Percentiles rank a stretch among this genome's conserved stretches.
Conservation (phyloP, 2,797 vertebrate genomes). For the Dryobates pubescens region DNA sequence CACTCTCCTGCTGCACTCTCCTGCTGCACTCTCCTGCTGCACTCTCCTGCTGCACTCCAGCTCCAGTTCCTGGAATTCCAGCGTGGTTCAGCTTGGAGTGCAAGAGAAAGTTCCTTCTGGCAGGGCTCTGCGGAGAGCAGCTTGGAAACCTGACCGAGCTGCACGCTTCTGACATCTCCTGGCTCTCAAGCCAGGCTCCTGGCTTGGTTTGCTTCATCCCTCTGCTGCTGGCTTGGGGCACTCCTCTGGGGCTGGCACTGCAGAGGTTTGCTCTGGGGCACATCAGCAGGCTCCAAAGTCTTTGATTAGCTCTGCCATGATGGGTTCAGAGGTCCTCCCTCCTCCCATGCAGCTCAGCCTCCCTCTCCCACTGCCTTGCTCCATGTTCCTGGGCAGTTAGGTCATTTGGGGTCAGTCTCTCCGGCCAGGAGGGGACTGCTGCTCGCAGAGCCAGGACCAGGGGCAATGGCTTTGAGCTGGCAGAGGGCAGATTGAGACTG, state of each 20-base stretch:
- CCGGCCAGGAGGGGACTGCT: too few relatives aligned
- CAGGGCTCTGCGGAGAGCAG: conserved; percentile 5
- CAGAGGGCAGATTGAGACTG: too few relatives aligned
- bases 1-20: conserved; percentile 40
- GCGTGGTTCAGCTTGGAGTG: conserved; percentile 4
- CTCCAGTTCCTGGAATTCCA: conserved; percentile 60
- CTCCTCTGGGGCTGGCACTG: not conserved
- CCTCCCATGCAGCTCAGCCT: not conserved
- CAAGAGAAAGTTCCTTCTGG: conserved; percentile 59
- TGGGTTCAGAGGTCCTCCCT: not conserved
- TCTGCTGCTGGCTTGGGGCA: not conserved
- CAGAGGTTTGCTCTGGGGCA: not conserved
- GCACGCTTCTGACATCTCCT: not conserved
- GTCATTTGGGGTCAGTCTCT: not conserved
- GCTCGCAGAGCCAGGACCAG: too few relatives aligned
- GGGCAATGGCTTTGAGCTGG: too few relatives aligned
- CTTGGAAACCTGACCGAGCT: conserved; percentile 29
- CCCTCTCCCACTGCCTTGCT: not conserved
- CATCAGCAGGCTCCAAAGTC: not conserved
- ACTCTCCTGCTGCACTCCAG: conserved; percentile 40
- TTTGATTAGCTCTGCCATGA: not conserved
- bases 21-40: conserved; percentile 42
- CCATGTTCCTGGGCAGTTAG: not conserved
- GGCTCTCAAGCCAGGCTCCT: not conserved
- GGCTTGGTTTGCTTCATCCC: not conserved